Conservation (phyloP, 2,113 vertebrate genomes). For the Falcunculus frontatus region DNA sequence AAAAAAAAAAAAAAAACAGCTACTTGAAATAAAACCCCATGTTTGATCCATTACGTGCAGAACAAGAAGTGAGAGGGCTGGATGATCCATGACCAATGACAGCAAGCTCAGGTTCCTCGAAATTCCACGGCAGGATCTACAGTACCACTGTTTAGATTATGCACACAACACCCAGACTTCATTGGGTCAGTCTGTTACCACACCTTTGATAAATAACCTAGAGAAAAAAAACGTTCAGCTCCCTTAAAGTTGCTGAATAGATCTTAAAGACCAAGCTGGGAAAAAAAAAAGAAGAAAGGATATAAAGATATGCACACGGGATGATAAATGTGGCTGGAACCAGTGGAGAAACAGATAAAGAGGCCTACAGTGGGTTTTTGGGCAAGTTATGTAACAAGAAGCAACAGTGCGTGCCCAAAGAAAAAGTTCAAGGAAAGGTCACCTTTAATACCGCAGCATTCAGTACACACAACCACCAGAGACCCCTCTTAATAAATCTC, state of each 20-base stretch:
- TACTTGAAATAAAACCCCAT: neutral
- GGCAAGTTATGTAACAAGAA: neutral
- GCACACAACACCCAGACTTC: neutral
- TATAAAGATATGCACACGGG: neutral
- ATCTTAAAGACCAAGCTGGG: neutral
- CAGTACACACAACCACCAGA: neutral
- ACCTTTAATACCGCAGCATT: neutral
- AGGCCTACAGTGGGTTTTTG: neutral
- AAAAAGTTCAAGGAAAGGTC: neutral
- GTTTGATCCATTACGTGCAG: neutral
- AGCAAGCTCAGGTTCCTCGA: neutral
- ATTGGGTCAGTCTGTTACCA: fast-evolving
- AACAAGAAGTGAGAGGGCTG: neutral
- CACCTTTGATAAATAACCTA: neutral
- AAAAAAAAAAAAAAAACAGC: neutral
- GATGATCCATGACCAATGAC: neutral
- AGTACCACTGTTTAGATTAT: neutral
- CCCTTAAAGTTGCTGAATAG: neutral
- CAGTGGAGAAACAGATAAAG: neutral
- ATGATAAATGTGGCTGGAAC: neutral
- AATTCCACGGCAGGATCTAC: neutral
- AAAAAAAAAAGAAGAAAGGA: neutral
- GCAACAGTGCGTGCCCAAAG: neutral
- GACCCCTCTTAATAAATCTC: neutral
- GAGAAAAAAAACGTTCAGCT: neutral